Evolutionary conservation across 1,140 invertebrate species (phyloP).

Genomic region (Rhyacophila brunnea): DNA sequence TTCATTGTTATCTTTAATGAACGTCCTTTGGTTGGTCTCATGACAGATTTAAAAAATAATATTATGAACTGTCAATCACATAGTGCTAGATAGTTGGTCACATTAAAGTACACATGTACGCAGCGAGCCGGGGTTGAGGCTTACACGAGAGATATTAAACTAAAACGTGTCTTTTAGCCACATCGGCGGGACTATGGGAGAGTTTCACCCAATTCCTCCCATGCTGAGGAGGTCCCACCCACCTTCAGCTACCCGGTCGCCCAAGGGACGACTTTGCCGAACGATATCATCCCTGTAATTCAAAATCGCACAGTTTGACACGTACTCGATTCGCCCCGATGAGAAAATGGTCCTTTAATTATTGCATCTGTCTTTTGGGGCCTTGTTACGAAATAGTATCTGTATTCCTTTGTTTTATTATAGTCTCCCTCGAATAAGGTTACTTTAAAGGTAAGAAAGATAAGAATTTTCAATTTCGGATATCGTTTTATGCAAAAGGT

Average conservation of each 20-base stretch:
- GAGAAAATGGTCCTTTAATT: slow-evolving; percentile 27
- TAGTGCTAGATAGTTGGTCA: too few species aligned
- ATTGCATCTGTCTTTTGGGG: slow-evolving; percentile 1
- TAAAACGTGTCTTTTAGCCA: slow-evolving; percentile 35
- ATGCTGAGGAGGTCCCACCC: background rate
- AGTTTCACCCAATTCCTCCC: slow-evolving; percentile 6
- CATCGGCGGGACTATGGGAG: slow-evolving; percentile 17
- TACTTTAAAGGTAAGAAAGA: too few species aligned
- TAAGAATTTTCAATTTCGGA: too few species aligned
- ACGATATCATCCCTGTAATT: slow-evolving; percentile 29
- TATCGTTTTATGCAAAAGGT: too few species aligned
- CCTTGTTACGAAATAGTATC: too few species aligned
- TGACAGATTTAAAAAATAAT: too few species aligned
- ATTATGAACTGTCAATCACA: too few species aligned
- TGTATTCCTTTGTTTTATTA: too few species aligned
- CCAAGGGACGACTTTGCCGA: slow-evolving; percentile 7
- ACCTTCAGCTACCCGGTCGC: background rate
- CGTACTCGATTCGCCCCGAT: slow-evolving; percentile 21
- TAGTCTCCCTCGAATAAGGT: too few species aligned
- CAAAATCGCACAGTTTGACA: slow-evolving; percentile 31
- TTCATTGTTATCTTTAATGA: too few species aligned
- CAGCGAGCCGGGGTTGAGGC: slow-evolving; percentile 4
- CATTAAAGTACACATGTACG: too few species aligned
- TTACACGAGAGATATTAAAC: slow-evolving; percentile 35
- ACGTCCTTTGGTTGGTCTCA: too few species aligned